These are phyloP conservation scores for Xyrauchen texanus DNA, from an alignment of 2,113 vertebrate species.

Conservation along the genomic window DNA sequence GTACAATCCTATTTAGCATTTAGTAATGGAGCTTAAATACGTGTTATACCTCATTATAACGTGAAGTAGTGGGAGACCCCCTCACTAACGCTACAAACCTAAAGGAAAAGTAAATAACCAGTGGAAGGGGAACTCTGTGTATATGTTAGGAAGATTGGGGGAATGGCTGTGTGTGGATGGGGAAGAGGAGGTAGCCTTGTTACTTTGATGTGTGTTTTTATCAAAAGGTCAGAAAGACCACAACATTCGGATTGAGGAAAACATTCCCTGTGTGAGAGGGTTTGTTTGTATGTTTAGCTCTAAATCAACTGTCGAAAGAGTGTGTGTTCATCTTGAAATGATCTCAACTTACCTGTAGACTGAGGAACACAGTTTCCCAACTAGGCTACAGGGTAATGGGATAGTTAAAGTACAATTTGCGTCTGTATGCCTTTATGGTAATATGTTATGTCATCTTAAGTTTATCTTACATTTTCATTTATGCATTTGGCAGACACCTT, in stretches of 20 bases:
- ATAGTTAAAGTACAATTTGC: too few relatives aligned
- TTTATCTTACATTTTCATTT: too few relatives aligned
- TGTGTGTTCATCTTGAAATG: not conserved
- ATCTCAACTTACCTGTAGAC: too few relatives aligned
- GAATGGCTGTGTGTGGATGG: too few relatives aligned
- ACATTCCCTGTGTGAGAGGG: constrained; percentile 31
- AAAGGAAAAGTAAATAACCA: too few relatives aligned
- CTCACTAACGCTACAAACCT: too few relatives aligned
- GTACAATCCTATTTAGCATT: too few relatives aligned
- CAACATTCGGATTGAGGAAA: constrained; percentile 40
- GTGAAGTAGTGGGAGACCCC: too few relatives aligned
- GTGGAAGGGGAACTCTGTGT: not conserved
- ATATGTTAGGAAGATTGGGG: not conserved
- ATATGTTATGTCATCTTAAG: constrained; percentile 1
- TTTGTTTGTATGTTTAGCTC: constrained; percentile 35
- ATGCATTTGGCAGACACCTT: too few relatives aligned
- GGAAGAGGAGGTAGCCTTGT: too few relatives aligned
- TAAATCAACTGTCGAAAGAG: constrained; percentile 9
- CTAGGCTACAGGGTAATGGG: not conserved
- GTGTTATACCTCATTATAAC: too few relatives aligned
- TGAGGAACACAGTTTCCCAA: not conserved
- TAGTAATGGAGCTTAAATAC: too few relatives aligned
- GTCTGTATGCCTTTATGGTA: not conserved
- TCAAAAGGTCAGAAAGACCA: constrained; percentile 16
- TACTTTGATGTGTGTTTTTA: constrained; percentile 37